These are phyloP conservation scores for Urosaurus nigricauda DNA, from an alignment of 2,797 vertebrate species.

Conservation along the genomic window DNA sequence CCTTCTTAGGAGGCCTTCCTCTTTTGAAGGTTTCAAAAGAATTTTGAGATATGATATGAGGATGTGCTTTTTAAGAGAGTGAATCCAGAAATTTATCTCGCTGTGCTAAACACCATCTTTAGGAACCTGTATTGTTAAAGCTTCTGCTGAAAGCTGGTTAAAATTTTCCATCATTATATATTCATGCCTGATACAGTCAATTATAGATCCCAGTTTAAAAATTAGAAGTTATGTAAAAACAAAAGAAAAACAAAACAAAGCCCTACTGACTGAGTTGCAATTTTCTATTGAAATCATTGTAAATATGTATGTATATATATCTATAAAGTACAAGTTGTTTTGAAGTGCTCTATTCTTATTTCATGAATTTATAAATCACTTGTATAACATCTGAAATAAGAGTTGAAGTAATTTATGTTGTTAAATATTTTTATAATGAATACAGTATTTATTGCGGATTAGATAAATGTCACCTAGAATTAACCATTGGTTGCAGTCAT, in stretches of 20 bases:
- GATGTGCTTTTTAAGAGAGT: background rate
- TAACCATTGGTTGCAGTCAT: background rate
- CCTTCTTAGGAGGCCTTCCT: background rate
- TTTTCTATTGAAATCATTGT: background rate
- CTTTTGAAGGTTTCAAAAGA: background rate
- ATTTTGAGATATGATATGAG: background rate
- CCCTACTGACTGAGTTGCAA: too few species aligned
- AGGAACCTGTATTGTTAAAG: background rate
- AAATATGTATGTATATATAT: background rate
- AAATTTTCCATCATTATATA: background rate
- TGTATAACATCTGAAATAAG: background rate
- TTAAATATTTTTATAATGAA: conserved; percentile 14
- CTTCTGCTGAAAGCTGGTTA: background rate
- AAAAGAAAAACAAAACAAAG: background rate
- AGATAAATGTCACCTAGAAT: background rate
- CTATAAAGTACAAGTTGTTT: too few species aligned
- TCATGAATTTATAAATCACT: background rate
- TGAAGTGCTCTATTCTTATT: background rate
- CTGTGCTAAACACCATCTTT: background rate
- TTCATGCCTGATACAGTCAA: background rate
- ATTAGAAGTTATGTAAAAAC: background rate
- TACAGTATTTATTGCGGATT: background rate
- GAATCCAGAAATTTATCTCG: background rate
- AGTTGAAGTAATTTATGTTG: background rate
- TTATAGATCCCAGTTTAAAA: background rate